A percentile compares a stretch with the other conserved stretches of the same genome.
These are phyloP conservation scores for Galerucella nymphaeae DNA, from an alignment of 2,888 invertebrate species.

Conservation along the genomic window DNA sequence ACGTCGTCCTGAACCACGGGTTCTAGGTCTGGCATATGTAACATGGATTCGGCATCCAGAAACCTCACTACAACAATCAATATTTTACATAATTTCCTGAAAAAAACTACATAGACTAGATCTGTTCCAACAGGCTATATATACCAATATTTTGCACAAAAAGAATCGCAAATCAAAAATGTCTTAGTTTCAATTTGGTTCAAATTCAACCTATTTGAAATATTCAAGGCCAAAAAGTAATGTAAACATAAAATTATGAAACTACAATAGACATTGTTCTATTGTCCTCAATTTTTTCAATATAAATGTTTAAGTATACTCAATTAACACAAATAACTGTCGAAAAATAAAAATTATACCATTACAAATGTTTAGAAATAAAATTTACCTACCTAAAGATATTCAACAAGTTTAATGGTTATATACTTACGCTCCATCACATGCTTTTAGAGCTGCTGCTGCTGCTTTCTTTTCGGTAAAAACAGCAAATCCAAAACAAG, in stretches of 20 bases:
- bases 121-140: no score
- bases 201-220: background rate
- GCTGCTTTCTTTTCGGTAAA: constrained; percentile 69
- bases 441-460: constrained; percentile 64
- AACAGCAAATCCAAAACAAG: constrained; percentile 72
- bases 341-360: no score
- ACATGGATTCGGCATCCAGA: constrained; percentile 68
- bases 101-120: no score
- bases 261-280: background rate
- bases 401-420: background rate
- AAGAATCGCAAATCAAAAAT: background rate
- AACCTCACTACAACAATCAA: constrained; percentile 62
- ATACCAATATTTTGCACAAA: background rate
- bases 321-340: no score
- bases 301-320: background rate
- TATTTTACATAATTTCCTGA: background rate
- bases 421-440: constrained; percentile 66
- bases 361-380: no score
- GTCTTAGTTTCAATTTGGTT: background rate
- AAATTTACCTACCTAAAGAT: no score
- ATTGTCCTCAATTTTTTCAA: background rate
- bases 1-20: constrained; percentile 65
- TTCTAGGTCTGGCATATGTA: constrained; percentile 68
- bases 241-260: background rate
- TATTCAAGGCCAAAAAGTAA: background rate